A percentile compares a stretch with the other conserved stretches of the same genome.
These are phyloP conservation scores for Halictus rubicundus DNA, from an alignment of 1,140 invertebrate genomes.

Conservation along the genomic window DNA sequence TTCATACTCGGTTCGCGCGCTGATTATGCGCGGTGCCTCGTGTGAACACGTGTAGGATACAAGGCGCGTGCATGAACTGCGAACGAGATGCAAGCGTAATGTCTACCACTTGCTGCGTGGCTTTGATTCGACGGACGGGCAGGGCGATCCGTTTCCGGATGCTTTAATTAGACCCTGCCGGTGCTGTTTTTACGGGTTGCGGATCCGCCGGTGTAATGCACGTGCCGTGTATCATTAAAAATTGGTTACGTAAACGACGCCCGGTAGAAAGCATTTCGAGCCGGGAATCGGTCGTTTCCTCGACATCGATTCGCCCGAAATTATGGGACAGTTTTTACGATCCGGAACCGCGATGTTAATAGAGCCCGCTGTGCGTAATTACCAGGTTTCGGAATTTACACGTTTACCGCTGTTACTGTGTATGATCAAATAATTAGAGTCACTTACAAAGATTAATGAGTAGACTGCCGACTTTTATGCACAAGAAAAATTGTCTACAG, in stretches of 20 bases:
- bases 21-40: background rate
- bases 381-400: too few species aligned
- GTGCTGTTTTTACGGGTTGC: conserved; percentile 11
- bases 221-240: conserved; percentile 21
- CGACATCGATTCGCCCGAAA: background rate
- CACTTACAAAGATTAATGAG: too few species aligned
- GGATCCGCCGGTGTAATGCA: conserved; percentile 27
- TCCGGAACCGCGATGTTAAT: too few species aligned
- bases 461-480: too few species aligned
- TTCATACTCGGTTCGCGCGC: conserved; percentile 9
- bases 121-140: background rate
- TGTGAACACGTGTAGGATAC: background rate
- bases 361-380: too few species aligned
- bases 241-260: conserved; percentile 40
- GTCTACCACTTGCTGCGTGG: background rate
- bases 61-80: conserved; percentile 11
- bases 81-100: background rate
- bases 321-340: background rate
- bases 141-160: conserved; percentile 45
- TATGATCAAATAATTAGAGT: too few species aligned
- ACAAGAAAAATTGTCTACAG: too few species aligned
- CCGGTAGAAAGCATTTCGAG: conserved; percentile 44
- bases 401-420: too few species aligned
- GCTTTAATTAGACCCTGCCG: conserved; percentile 48
- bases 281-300: conserved; percentile 19